Base-by-base conservation (phyloP, 1,140 invertebrate genomes). In the Leptopilina boulardi region DNA sequence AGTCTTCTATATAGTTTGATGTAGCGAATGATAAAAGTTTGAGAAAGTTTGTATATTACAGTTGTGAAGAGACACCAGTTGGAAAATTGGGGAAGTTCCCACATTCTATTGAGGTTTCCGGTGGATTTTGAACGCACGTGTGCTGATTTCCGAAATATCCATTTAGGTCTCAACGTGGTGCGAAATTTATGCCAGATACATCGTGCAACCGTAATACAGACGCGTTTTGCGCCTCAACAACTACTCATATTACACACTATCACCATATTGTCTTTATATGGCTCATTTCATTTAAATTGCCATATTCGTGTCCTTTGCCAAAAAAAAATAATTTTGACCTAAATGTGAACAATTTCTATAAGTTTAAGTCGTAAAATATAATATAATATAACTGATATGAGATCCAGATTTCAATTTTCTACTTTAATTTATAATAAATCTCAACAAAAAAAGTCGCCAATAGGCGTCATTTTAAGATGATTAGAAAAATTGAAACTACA, bases 11-110 rank as follows among this genome's bases (percentile, higher is more conserved):
- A 1, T 3, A 56, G 54, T 11, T 21, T 3, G 21, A 11, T 56
- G 19, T 21, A 11, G 21, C 4, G 54, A 1, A 4, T 56, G 19
- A 56, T 26, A 56, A 56, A 56, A 56, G 21, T 56, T 56, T 56
- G 10, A 13, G 11, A 18, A 83, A 83, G 70, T 83, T 83, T n/a
- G n/a, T 30, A 38, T 70, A 54, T 76, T 9, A 10, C 75, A 18
- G 54, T 83, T 82, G 54, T 70, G 70, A n/a, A n/a, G 51, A 71
- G 70, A 83, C 21, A 54, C 74, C 75, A 80, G 74, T 44, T 54
- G 78, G 83, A 84, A 85, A 85, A 84, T 85, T 85, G 83, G 78
- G 82, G 83, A 84, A 84, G 75, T 85, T 85, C 41, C 78, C 51
- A 23, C 66, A 21, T 76, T 76, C 76, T 73, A 47, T 19, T 15